Base-by-base conservation (phyloP, 2,888 invertebrate genomes). In the Ganaspis brasiliensis region DNA sequence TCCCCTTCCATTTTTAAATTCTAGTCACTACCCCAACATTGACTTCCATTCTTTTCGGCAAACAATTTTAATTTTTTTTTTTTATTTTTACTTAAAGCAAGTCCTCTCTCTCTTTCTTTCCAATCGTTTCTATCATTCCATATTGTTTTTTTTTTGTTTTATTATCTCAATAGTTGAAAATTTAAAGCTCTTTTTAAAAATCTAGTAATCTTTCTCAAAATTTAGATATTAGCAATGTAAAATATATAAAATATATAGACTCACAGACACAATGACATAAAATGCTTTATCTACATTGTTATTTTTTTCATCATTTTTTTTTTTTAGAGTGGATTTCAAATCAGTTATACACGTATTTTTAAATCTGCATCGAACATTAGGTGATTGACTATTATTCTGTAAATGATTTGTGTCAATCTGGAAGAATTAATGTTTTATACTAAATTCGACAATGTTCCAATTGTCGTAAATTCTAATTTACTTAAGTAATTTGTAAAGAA, bases 1-100 rank as follows among this genome's bases (percentile, higher is more conserved):
- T 74, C 74, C 61, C 73, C 67, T 63, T 80, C 73, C 57, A 72
- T 82, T 52, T 74, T 74, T 55, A 67, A 45, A 67, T 14, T 45
- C 67, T 67, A 67, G 14, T 10, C 67, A 67, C 67, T 67, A 67
- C 67, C 16, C 45, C 67, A 45, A 67, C 67, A 45, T 26, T 67
- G 45, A 45, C 67, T 67, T 67, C 45, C 67, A 67, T 67, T 67
- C 45, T n/a, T 67, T 67, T 45, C 24, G 45, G 45, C 24, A 45
- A 45, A 67, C n/a, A 45, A 10, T 67, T 45, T 24, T 45, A n/a
- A n/a, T n/a, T n/a, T n/a, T n/a, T n/a, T n/a, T n/a, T n/a, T n/a
- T n/a, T n/a, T n/a, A n/a, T n/a, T n/a, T n/a, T n/a, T n/a, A n/a
- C n/a, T n/a, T n/a, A n/a, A n/a, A 45, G 45, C 67, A 45, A 14